Evolutionary conservation across 1,140 invertebrate genomes (phyloP).

Genomic region (Trinorchestia longiramus): DNA sequence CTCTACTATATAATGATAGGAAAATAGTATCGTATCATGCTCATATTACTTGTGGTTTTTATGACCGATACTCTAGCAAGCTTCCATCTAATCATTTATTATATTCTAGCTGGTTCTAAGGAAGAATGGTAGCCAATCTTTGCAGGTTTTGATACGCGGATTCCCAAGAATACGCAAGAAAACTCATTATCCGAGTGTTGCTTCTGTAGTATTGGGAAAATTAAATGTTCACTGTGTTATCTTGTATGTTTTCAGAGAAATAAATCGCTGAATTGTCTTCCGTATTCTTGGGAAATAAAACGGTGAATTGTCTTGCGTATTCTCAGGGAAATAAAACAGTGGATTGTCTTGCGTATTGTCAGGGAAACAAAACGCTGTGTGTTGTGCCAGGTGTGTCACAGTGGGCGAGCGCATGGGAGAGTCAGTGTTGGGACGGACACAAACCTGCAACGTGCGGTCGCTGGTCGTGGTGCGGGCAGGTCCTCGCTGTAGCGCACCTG

Average conservation of each 20-base stretch:
- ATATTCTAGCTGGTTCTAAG: background rate
- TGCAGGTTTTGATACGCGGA: too few relatives aligned
- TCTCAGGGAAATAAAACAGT: too few relatives aligned
- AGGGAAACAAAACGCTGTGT: too few relatives aligned
- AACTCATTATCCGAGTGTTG: too few relatives aligned
- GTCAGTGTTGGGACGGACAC: slow-evolving; percentile 27
- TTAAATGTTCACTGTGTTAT: too few relatives aligned
- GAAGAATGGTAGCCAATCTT: background rate
- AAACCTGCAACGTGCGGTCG: background rate
- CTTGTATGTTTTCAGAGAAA: too few relatives aligned
- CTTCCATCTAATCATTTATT: background rate
- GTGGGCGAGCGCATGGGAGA: slow-evolving; percentile 12
- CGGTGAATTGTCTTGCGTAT: too few relatives aligned
- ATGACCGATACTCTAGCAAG: background rate
- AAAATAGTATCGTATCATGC: background rate
- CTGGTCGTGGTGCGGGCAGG: background rate
- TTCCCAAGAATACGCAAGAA: too few relatives aligned
- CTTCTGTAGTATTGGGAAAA: too few relatives aligned
- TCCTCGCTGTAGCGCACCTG: background rate
- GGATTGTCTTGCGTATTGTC: too few relatives aligned
- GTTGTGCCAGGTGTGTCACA: background rate
- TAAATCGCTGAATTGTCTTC: too few relatives aligned
- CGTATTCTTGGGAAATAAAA: too few relatives aligned
- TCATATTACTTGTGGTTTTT: background rate
- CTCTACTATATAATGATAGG: background rate